These are phyloP conservation scores for Drepanosiphum platanoidis DNA, from an alignment of 2,888 invertebrate genomes.

Conservation along the genomic window DNA sequence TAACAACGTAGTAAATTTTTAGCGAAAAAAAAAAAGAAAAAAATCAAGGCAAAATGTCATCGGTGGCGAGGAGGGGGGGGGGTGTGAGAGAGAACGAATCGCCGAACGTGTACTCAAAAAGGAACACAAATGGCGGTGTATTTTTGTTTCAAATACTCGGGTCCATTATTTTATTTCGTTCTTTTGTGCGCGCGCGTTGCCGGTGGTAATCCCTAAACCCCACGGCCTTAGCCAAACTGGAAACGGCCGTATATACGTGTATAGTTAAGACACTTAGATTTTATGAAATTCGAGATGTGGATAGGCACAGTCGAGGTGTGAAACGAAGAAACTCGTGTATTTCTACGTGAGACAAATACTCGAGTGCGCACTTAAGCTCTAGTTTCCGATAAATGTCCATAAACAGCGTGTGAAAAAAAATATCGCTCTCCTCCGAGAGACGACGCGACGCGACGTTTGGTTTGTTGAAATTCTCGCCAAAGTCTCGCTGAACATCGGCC, in stretches of 20 bases:
- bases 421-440: too few relatives aligned
- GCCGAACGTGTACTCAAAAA: not conserved
- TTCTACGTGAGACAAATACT: conserved; percentile 48
- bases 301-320: conserved; percentile 8
- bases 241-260: not conserved
- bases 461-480: not conserved
- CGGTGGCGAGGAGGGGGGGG: too few relatives aligned
- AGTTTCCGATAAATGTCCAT: not conserved
- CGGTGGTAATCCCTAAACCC: conserved; percentile 29
- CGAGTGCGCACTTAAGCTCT: not conserved
- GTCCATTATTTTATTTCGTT: conserved; percentile 19
- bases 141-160: not conserved
- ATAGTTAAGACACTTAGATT: conserved; percentile 18
- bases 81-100: not conserved
- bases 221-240: not conserved
- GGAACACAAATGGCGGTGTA: not conserved
- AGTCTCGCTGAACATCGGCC: not conserved
- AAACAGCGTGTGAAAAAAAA: not conserved
- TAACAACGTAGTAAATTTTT: not conserved
- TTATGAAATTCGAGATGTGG: conserved; percentile 26
- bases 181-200: not conserved
- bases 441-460: not conserved
- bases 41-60: conserved; percentile 1
- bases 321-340: conserved; percentile 20
- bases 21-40: not conserved